Base-by-base conservation (phyloP, 2,888 invertebrate genomes). In the Petrolisthes manimaculis region DNA sequence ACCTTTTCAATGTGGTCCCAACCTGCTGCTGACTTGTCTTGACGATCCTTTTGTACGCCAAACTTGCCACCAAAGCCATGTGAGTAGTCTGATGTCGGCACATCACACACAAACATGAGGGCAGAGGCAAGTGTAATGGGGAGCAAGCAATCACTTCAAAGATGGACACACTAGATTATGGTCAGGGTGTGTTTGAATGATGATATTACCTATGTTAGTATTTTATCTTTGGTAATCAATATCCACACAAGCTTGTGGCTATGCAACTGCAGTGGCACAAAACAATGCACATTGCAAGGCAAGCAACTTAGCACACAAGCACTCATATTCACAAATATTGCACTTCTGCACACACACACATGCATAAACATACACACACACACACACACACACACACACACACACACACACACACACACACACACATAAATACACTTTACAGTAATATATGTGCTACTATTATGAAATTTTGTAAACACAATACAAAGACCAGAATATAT, bases 61-160 rank as follows among this genome's bases (percentile, higher is more conserved):
- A 92, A 94, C 92, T 91, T 94, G 24, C 93, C 93, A 67, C 93
- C 93, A 91, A 93, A 93, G 53, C 94, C 93, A 91, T 93, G 93
- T 14, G 88, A 67, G 75, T 86, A 88, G 86, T 84, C 86, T 89
- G 83, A 61, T 18, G 67, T 51, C 18, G n/a, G 12, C n/a, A 74
- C 24, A n/a, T 12, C 24, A 21, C 74, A 74, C 18, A 3, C 8
- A n/a, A n/a, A n/a, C 74, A 24, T n/a, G 61, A 61, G 61, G 61
- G 61, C 61, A 61, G 61, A 18, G 9, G 61, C 37, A 37, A 37
- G 37, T 37, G 37, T 37, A 2, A 37, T 37, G 37, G 37, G 37
- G 37, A 1, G 37, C 37, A 37, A 37, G 37, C 37, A 37, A 37
- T 37, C 37, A 37, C 1, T 37, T 37, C 37, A 37, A 37, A 37